Conservation (phyloP, 1,140 invertebrate species). For the Calycopis cecrops region DNA sequence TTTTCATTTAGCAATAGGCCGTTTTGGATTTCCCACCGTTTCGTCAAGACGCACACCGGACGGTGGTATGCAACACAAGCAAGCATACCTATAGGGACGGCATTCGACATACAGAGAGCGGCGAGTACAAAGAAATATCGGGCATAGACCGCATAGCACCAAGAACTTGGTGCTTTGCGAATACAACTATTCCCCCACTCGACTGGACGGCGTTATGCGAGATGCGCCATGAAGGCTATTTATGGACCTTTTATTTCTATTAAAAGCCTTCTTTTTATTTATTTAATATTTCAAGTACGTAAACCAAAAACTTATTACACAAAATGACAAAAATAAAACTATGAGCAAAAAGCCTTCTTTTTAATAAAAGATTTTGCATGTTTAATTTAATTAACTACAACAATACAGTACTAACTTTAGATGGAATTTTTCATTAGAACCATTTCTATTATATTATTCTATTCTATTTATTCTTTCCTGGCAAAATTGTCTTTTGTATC, state of each 20-base stretch:
- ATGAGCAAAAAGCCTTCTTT: too few species aligned
- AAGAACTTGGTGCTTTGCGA: conserved; percentile 46
- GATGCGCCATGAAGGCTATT: conserved; percentile 20
- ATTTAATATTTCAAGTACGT: too few species aligned
- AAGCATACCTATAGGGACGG: conserved; percentile 36
- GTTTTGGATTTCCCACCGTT: conserved; percentile 37
- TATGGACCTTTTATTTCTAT: conserved; percentile 10
- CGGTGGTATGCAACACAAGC: conserved; percentile 30
- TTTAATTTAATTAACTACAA: too few species aligned
- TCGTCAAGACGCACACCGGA: conserved; percentile 30
- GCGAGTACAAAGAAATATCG: conserved; percentile 54
- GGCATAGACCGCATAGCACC: conserved; percentile 55
- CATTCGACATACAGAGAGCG: conserved; percentile 48
- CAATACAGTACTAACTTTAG: too few species aligned
- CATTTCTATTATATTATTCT: too few species aligned
- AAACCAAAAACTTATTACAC: too few species aligned
- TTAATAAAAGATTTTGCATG: too few species aligned
- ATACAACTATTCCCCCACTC: conserved; percentile 61
- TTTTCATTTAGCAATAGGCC: conserved; percentile 25
- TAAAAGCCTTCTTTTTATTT: neutral
- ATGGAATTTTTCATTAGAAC: too few species aligned
- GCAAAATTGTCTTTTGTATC: too few species aligned
- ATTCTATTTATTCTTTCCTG: too few species aligned
- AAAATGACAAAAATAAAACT: too few species aligned
- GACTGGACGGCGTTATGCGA: conserved; percentile 44